These are phyloP conservation scores for Nasonia longicornis DNA, from an alignment of 1,140 invertebrate species.

Conservation along the genomic window DNA sequence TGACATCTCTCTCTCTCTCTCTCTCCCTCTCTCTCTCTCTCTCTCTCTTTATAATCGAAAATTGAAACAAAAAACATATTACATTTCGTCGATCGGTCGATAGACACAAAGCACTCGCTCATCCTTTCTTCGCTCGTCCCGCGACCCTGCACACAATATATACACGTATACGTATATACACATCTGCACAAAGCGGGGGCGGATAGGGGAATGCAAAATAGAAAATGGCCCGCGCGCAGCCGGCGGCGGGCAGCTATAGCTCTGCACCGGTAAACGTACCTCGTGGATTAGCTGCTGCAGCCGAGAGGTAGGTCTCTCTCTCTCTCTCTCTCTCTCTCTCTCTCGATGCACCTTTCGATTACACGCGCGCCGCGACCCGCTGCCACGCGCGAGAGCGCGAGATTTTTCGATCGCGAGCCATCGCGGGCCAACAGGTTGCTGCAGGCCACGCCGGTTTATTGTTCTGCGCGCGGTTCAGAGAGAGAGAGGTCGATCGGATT, in stretches of 20 bases:
- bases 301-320: background rate
- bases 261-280: slow-evolving; percentile 15
- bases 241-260: background rate
- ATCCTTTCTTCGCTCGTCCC: background rate
- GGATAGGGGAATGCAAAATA: slow-evolving; percentile 33
- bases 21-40: too few species aligned
- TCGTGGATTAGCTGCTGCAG: slow-evolving; percentile 4
- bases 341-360: slow-evolving; percentile 27
- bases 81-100: too few species aligned
- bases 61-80: too few species aligned
- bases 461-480: background rate
- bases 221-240: slow-evolving; percentile 30
- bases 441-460: slow-evolving; percentile 15
- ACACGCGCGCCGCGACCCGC: slow-evolving; percentile 5
- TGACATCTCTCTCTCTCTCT: too few species aligned
- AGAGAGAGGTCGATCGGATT: background rate
- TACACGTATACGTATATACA: background rate
- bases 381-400: slow-evolving; percentile 4
- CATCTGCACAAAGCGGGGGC: background rate
- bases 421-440: background rate
- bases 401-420: slow-evolving; percentile 7
- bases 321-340: slow-evolving; percentile 10
- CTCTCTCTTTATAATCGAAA: too few species aligned
- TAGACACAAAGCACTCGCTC: background rate
- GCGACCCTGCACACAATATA: too few species aligned